Base-by-base conservation (phyloP, 1,140 invertebrate genomes). In the Drosophila orena region DNA sequence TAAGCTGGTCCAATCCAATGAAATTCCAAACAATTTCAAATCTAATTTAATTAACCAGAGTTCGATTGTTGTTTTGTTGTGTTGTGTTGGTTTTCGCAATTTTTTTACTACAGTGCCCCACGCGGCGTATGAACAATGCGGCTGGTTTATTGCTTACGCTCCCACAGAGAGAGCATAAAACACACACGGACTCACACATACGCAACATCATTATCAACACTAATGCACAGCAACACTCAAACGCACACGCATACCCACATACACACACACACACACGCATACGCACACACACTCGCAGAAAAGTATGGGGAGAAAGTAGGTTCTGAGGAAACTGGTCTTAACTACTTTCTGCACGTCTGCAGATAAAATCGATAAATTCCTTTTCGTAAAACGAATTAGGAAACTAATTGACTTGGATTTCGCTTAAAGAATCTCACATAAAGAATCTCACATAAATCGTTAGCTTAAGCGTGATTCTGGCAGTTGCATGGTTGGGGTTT, bases 381-480 rank as follows among this genome's bases (percentile, higher is more conserved):
- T 89, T 84, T 89, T 79, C 84, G 84, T 81, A 89, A 88, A 88
- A 88, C 84, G 83, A 88, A 88, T 88, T 88, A 89, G 83, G 83
- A 88, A 88, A 88, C 83, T 89, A 88, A 88, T 88, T 88, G 84
- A 88, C 83, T 88, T 89, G 84, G 83, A 88, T 88, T 88, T 88
- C 76, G 84, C 83, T 88, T 79, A 88, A 88, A 88, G 83, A 88
- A 88, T 89, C 84, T 89, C 84, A 89, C 83, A 88, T 88, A 88
- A 88, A 88, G 83, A 88, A 88, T 89, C 84, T 89, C 84, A 89
- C 83, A 88, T 88, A 88, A 88, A 88, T 88, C 84, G 84, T 88
- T 44, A 89, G 83, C 83, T 88, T 88, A 89, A 88, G 83, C 84
- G 76, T 88, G 83, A 74, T 89, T 84, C 76, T 89, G 83, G 84